phyloP scores from a whole-genome alignment of 35 echinoderm and acorn worm species.

The Heliocidaris erythrogramma region DNA sequence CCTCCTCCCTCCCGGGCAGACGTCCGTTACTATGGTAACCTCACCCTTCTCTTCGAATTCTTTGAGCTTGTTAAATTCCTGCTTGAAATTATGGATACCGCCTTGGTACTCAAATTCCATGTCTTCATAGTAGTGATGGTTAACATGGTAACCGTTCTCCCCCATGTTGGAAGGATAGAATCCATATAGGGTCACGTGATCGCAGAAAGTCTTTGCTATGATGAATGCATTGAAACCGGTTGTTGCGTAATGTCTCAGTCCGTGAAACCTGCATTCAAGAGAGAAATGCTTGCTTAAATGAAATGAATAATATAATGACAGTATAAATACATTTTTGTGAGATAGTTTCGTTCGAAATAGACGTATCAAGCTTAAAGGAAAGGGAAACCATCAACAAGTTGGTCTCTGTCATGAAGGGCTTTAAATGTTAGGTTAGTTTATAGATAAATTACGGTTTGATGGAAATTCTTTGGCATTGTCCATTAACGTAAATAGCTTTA shows the following conservation, averaged over 20 bases:
- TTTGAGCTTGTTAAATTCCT: slow-evolving; percentile 56
- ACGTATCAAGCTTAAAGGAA: too few relatives aligned
- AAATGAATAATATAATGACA: neutral
- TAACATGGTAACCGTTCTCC: slow-evolving; percentile 21
- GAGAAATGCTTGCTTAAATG: neutral
- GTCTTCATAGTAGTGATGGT: slow-evolving; percentile 75
- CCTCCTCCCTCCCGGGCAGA: neutral
- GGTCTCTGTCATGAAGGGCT: too few relatives aligned
- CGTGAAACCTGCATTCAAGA: slow-evolving; percentile 34
- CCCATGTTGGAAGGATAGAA: slow-evolving; percentile 63
- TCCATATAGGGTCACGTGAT: slow-evolving; percentile 66
- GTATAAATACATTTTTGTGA: too few relatives aligned
- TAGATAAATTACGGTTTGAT: too few relatives aligned
- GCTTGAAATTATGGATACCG: slow-evolving; percentile 47
- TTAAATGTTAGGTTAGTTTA: too few relatives aligned
- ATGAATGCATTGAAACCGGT: slow-evolving; percentile 57
- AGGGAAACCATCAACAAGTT: too few relatives aligned
- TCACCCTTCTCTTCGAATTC: slow-evolving; percentile 44
- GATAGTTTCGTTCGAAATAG: too few relatives aligned
- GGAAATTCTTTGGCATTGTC: too few relatives aligned
- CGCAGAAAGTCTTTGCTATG: slow-evolving; percentile 59
- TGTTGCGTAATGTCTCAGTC: slow-evolving; percentile 54
- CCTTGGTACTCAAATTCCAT: slow-evolving; percentile 55
- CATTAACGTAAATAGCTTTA: too few relatives aligned
- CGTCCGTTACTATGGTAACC: slow-evolving; percentile 36